Conservation (phyloP, 2,797 vertebrate genomes). For the Xerus rutilus region DNA sequence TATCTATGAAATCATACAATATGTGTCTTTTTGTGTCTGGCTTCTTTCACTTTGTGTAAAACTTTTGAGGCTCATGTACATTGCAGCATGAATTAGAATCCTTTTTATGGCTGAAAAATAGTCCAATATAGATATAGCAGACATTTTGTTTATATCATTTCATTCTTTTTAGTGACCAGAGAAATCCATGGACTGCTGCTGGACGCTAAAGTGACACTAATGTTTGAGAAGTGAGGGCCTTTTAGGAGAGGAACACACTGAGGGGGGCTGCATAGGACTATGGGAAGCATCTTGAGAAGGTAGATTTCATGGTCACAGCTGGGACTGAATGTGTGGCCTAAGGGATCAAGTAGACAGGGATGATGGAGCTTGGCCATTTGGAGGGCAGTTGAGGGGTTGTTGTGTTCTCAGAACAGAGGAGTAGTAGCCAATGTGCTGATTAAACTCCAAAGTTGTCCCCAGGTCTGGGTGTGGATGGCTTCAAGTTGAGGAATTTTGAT, state of each 20-base stretch:
- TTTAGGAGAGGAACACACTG: not conserved
- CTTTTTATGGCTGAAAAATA: not conserved
- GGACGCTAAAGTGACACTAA: not conserved
- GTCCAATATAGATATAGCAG: not conserved
- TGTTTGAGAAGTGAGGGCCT: not conserved
- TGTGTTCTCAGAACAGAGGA: not conserved
- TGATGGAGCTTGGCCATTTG: not conserved
- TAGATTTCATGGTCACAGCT: not conserved
- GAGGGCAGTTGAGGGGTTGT: not conserved
- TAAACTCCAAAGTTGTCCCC: not conserved
- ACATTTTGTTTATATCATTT: not conserved
- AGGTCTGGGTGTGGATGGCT: constrained; percentile 16
- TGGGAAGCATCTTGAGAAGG: not conserved
- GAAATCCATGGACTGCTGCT: not conserved
- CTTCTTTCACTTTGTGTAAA: not conserved
- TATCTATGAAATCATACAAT: not conserved
- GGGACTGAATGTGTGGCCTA: not conserved
- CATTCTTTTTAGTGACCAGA: not conserved
- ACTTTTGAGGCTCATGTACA: not conserved
- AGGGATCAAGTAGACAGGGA: not conserved
- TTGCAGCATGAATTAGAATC: not conserved
- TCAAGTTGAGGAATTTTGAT: constrained; percentile 22
- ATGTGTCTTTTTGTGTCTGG: not conserved
- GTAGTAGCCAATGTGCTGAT: not conserved
- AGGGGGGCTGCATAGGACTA: accelerated